Evolutionary conservation across 2,888 invertebrate species (phyloP), one percentile per base, ranked within the genome.

Genomic region (Platycheirus rosarum): DNA sequence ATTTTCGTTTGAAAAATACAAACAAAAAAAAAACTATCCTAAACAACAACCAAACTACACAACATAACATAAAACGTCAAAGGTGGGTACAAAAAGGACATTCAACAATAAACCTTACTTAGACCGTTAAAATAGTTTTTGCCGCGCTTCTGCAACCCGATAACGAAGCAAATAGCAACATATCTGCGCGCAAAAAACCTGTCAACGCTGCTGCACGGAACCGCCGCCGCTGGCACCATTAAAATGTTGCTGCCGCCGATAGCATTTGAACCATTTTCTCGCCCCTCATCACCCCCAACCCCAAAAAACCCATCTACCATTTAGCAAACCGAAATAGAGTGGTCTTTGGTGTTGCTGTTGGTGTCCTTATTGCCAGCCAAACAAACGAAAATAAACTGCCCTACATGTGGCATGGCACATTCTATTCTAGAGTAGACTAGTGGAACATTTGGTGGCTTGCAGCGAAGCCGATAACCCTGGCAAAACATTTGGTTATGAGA

Each of bases 131-230:
- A 20, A 8, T 16, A 16, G 53, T 26, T 60, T 60, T 75, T 70
- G 57, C 65, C 69, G 65, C 44, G 65, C 44, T 65, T 68, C 29
- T 57, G 29, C 46, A 29, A 26, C 57, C 32, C 51, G 80, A 75
- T 80, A 75, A 80, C 60, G 80, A 65, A 66, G 69, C 75, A 68
- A 73, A 68, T 73, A 55, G 48, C 37, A 46, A 57, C 63, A 70
- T 70, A 65, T 77, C 70, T 77, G 73, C n/a, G n/a, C n/a, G n/a
- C n/a, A n/a, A 68, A 70, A 70, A 70, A 65, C 51, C 80, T 80
- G 80, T 80, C 76, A 66, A 60, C 80, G 66, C 37, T 60, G 69
- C 70, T 60, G 69, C 70, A 76, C 70, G 70, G 70, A 76, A 76
- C 65, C 75, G 51, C 70, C 51, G 70, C 65, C 75, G 51, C 70